These are phyloP conservation scores for Pica pica DNA, from an alignment of 2,113 vertebrate genomes.

Conservation along the genomic window DNA sequence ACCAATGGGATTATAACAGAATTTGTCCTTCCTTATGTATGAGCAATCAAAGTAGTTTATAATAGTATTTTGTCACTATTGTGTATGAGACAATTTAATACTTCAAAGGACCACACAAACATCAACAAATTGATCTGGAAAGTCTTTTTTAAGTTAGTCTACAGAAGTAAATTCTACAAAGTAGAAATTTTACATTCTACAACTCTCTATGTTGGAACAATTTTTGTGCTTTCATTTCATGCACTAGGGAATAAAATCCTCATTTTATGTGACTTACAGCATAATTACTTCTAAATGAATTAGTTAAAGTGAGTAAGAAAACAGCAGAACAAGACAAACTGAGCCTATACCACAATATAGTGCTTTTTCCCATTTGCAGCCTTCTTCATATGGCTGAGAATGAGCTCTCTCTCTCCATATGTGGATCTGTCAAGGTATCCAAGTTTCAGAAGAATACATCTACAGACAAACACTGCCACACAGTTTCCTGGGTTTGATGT, in stretches of 20 bases:
- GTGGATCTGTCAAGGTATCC: not conserved
- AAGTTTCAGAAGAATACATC: not conserved
- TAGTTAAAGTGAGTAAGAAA: slow-evolving; percentile 32
- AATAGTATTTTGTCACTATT: not conserved
- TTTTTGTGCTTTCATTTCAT: not conserved
- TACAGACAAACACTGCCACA: slow-evolving; percentile 14
- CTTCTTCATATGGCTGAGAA: not conserved
- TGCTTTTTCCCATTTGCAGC: slow-evolving; percentile 22
- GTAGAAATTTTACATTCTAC: not conserved
- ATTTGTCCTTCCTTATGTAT: not conserved
- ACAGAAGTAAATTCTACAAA: slow-evolving; percentile 12
- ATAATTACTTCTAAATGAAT: slow-evolving; percentile 51
- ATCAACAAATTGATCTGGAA: slow-evolving; percentile 8
- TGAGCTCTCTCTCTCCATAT: not conserved
- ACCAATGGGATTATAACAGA: not conserved
- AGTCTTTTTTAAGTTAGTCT: not conserved
- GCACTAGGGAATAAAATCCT: slow-evolving; percentile 18
- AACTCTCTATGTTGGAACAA: not conserved
- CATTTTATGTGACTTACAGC: slow-evolving; percentile 4
- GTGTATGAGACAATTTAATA: not conserved
- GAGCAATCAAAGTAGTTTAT: not conserved
- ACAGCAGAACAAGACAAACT: slow-evolving; percentile 15
- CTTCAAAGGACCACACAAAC: slow-evolving; percentile 19
- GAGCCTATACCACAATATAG: not conserved
- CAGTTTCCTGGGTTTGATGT: not conserved